phyloP scores from a whole-genome alignment of 2,888 invertebrate species.

The Aspidiotus rigidus region DNA sequence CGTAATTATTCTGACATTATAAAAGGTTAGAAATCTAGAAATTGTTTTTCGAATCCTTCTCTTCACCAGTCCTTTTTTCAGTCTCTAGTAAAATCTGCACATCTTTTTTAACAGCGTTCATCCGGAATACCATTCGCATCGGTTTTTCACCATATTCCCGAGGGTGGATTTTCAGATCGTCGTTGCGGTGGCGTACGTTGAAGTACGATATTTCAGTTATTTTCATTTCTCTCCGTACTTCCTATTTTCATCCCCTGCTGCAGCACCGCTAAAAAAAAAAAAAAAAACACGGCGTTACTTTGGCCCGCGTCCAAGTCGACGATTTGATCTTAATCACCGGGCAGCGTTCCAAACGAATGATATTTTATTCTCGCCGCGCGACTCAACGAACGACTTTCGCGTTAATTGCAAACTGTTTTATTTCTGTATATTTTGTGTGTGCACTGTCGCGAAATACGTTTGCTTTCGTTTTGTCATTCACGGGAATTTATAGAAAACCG shows the following conservation, averaged over 20 bases:
- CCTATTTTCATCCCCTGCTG: constrained; percentile 3
- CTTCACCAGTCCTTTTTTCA: too few species aligned
- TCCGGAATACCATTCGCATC: too few species aligned
- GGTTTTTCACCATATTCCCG: too few species aligned
- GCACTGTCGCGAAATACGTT: constrained; percentile 22
- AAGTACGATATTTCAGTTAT: not conserved
- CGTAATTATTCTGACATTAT: too few species aligned
- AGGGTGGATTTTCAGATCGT: too few species aligned
- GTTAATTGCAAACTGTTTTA: constrained; percentile 30
- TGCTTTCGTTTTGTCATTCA: constrained; percentile 6
- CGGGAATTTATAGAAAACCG: not conserved
- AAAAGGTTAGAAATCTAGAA: too few species aligned
- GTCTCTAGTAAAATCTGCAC: too few species aligned
- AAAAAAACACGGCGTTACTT: not conserved
- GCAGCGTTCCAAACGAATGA: constrained; percentile 29
- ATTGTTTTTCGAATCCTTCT: too few species aligned
- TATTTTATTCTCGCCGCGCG: constrained; percentile 28
- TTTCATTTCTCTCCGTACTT: constrained; percentile 6
- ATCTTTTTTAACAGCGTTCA: too few species aligned
- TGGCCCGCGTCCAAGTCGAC: constrained; percentile 17
- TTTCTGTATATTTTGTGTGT: constrained; percentile 22
- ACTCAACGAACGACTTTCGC: constrained; percentile 8
- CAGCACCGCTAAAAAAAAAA: constrained; percentile 5
- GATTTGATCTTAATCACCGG: constrained; percentile 31
- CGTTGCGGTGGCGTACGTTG: too few species aligned